Evolutionary conservation across 2,797 vertebrate species (phyloP), one percentile per base, ranked within the genome.

Genomic region (Fistularia commersonii): DNA sequence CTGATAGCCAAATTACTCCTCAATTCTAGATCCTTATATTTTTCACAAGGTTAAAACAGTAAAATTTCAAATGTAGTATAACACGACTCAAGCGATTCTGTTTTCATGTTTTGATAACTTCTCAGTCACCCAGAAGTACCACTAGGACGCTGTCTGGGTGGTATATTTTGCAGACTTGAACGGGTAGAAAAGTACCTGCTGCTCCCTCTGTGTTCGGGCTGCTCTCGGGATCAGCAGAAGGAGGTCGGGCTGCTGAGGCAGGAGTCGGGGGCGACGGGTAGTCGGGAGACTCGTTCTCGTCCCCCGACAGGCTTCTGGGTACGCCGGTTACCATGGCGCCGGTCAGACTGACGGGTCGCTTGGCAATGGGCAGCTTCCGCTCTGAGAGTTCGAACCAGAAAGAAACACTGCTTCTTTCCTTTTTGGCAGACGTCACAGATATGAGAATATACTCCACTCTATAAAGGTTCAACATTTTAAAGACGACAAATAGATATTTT

Each of bases 291-390:
- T 93, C 92, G 67, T 94, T 90, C 83, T 92, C 92, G 56, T 93
- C 90, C 70, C 93, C 93, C 76, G 93, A 94, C 92, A 94, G 92
- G 91, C 91, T 94, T 92, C 93, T 93, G 23, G 23, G 23, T 23
- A 23, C 23, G 4, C 23, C 23, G 4, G 23, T 23, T 23, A 23
- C 23, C 91, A 72, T 86, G 89, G 91, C 88, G 91, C 90, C 91
- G 89, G 90, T 88, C 92, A 88, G 94, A 93, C 92, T 92, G 91
- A 95, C 88, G 87, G 90, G 90, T 89, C 93, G 93, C 84, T 94
- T 93, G 90, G 90, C 94, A 90, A 94, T 77, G 66, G 92, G 92
- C 82, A 92, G 93, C 93, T 95, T 98, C 93, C 95, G 93, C 89
- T 97, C 95, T 96, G 93, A 95, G 94, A 94, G 92, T 80, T 87